These are phyloP conservation scores for Pedionomus torquatus DNA, from an alignment of 2,113 vertebrate species.

Conservation along the genomic window DNA sequence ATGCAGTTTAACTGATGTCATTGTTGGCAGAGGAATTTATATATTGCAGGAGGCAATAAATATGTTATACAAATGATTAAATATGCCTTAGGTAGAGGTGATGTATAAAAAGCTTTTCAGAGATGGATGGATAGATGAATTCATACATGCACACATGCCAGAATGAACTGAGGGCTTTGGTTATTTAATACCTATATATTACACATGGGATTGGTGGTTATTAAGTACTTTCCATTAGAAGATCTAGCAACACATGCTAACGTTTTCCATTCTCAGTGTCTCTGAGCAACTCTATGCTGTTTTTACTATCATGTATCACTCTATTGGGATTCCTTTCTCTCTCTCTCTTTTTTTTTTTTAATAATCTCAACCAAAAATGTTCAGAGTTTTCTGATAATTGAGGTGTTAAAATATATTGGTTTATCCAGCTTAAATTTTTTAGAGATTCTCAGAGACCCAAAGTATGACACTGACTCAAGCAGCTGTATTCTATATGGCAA, in stretches of 20 bases:
- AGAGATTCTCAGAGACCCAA: neutral
- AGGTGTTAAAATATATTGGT: neutral
- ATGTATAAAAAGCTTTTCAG: neutral
- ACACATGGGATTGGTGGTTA: conserved; percentile 8
- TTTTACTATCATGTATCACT: neutral
- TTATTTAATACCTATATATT: conserved; percentile 12
- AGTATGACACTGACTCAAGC: neutral
- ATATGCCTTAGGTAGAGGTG: neutral
- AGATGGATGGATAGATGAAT: neutral
- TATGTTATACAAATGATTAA: neutral
- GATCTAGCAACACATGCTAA: neutral
- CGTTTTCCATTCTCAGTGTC: neutral
- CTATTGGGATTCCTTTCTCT: neutral
- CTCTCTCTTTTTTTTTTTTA: neutral
- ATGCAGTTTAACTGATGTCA: neutral
- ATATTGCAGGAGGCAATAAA: conserved; percentile 1
- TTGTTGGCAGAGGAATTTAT: conserved; percentile 19
- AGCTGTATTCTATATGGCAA: neutral
- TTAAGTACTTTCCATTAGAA: conserved; percentile 24
- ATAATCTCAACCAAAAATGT: neutral
- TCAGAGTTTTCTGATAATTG: neutral
- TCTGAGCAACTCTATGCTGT: neutral
- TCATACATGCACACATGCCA: neutral
- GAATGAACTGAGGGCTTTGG: neutral
- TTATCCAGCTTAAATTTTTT: neutral